Percentiles rank a stretch among this genome's conserved stretches.
These are phyloP conservation scores for Protonemura montana DNA, from an alignment of 2,888 invertebrate species.

Conservation along the genomic window DNA sequence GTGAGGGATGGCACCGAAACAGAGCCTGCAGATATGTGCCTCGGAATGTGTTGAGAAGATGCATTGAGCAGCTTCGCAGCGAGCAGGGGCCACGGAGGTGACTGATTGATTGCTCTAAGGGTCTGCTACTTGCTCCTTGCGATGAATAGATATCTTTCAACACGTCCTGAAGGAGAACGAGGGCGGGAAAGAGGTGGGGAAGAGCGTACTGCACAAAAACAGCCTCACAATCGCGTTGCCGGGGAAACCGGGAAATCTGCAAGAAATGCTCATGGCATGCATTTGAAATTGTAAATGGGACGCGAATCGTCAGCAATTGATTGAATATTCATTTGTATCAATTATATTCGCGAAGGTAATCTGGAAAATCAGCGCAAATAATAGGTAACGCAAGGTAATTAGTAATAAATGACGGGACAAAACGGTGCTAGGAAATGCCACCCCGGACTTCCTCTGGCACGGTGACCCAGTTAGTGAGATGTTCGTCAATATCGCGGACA, in stretches of 20 bases:
- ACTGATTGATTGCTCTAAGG: background rate
- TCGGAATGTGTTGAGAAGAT: background rate
- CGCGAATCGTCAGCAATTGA: no score
- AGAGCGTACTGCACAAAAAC: background rate
- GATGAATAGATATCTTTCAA: conserved; percentile 7
- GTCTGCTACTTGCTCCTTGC: background rate
- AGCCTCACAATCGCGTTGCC: background rate
- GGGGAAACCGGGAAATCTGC: background rate
- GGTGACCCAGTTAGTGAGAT: conserved; percentile 21
- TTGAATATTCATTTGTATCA: no score
- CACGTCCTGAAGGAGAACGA: background rate
- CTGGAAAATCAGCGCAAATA: no score
- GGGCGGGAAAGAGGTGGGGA: background rate
- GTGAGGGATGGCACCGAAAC: background rate
- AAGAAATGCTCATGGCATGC: no score
- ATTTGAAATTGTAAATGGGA: no score
- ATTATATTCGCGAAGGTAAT: no score
- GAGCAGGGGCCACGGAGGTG: background rate
- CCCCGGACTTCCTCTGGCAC: background rate
- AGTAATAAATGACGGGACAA: no score
- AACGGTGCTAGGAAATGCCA: no score
- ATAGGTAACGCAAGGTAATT: no score
- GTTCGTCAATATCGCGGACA: background rate
- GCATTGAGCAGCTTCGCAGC: background rate
- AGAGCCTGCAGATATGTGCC: background rate